phyloP scores from a whole-genome alignment of 2,888 invertebrate species.

The Lasioglossum vierecki region DNA sequence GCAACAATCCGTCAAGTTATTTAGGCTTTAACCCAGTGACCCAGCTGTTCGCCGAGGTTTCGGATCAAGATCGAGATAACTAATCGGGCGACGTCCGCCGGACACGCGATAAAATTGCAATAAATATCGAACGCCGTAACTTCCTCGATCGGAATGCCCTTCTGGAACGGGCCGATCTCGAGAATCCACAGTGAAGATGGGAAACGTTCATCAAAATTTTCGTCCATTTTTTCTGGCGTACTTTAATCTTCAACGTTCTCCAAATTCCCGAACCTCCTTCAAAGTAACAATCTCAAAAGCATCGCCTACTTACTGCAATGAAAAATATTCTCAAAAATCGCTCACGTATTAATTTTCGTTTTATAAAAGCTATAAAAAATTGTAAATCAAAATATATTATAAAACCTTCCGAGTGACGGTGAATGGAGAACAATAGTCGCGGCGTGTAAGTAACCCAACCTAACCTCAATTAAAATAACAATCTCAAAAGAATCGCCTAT shows the following conservation, averaged over 20 bases:
- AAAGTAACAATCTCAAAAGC: too few relatives aligned
- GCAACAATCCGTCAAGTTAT: constrained; percentile 48
- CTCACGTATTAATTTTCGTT: too few relatives aligned
- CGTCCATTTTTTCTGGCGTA: too few relatives aligned
- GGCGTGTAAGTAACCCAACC: neutral
- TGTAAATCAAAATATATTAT: neutral
- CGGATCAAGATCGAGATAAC: constrained; percentile 44
- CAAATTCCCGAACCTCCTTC: too few relatives aligned
- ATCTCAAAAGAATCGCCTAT: too few relatives aligned
- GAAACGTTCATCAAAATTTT: too few relatives aligned
- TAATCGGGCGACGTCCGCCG: constrained; percentile 13
- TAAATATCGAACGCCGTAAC: constrained; percentile 7
- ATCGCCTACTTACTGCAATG: too few relatives aligned
- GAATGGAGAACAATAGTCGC: neutral
- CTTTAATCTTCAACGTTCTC: too few relatives aligned
- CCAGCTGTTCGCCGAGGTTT: constrained; percentile 16
- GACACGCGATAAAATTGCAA: constrained; percentile 25
- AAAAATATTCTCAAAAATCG: too few relatives aligned
- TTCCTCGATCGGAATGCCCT: neutral
- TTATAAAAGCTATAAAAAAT: too few relatives aligned
- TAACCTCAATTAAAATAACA: too few relatives aligned
- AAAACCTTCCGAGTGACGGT: neutral
- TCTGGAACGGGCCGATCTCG: neutral
- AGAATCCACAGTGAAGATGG: too few relatives aligned
- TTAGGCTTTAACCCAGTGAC: constrained; percentile 57